These are phyloP conservation scores for Spinibarbus caldwelli DNA, from an alignment of 2,797 vertebrate species.

Conservation along the genomic window DNA sequence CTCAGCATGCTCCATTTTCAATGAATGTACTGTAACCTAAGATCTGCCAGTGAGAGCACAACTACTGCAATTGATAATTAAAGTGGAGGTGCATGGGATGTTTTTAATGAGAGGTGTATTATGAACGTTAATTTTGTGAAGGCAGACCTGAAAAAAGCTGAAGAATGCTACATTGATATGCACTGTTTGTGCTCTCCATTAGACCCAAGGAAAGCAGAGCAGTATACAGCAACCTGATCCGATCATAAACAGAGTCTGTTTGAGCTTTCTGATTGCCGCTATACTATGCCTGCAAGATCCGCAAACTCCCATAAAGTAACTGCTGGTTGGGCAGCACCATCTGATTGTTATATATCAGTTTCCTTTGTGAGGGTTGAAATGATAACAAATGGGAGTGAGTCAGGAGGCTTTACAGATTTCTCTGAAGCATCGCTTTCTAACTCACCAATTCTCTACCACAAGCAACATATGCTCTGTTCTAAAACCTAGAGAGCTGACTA, in stretches of 20 bases:
- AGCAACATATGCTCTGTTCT: background rate
- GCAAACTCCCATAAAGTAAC: constrained; percentile 1
- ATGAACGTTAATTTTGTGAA: background rate
- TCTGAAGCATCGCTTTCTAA: background rate
- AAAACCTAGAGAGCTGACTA: background rate
- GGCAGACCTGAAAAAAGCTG: background rate
- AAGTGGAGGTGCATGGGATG: background rate
- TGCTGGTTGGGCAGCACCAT: background rate
- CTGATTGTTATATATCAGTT: constrained; percentile 40
- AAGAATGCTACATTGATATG: background rate
- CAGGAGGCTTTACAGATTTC: background rate
- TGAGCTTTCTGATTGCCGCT: background rate
- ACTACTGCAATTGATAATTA: background rate
- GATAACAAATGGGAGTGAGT: constrained; percentile 26
- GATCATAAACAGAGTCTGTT: constrained; percentile 5
- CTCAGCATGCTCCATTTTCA: background rate
- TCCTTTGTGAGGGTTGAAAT: constrained; percentile 3
- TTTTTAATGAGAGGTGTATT: constrained; percentile 13
- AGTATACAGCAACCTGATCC: background rate
- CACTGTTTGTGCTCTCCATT: background rate
- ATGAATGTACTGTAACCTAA: background rate
- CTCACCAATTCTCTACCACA: background rate
- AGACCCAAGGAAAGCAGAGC: background rate
- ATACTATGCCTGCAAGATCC: background rate
- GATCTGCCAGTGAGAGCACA: background rate